A percentile compares a stretch with the other conserved stretches of the same genome.
These are phyloP conservation scores for Sciurus niger DNA, from an alignment of 2,113 vertebrate species.

Conservation along the genomic window DNA sequence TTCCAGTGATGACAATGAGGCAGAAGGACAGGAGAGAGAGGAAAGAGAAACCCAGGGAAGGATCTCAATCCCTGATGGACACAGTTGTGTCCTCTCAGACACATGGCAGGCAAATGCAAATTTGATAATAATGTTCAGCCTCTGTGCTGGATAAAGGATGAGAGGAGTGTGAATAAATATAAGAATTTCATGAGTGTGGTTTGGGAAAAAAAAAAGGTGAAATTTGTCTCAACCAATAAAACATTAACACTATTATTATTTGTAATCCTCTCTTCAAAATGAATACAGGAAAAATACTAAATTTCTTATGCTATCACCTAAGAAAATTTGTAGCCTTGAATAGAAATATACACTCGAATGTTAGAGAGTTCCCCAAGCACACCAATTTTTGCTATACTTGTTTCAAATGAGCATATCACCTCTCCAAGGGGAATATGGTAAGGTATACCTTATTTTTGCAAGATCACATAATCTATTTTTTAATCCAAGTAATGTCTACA, in stretches of 20 bases:
- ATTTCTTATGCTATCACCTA: neutral
- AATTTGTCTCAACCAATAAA: neutral
- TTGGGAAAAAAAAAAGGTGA: neutral
- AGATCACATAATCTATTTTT: neutral
- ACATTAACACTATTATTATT: constrained; percentile 5
- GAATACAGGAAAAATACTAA: neutral
- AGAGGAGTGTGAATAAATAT: neutral
- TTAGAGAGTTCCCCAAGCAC: neutral
- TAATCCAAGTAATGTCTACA: neutral
- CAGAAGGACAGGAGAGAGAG: neutral
- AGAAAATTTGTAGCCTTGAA: neutral
- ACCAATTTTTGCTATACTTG: rapidly evolving
- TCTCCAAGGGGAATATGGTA: neutral
- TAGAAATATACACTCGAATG: neutral
- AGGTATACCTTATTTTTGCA: neutral
- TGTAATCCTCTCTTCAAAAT: constrained; percentile 43
- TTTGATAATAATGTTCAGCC: neutral
- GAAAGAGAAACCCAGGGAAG: neutral
- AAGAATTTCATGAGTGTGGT: neutral
- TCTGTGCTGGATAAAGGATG: neutral
- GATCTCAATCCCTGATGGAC: neutral
- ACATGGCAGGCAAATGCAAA: neutral
- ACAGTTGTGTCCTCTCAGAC: neutral
- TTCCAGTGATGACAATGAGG: constrained; percentile 73
- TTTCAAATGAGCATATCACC: neutral